These are phyloP conservation scores for Rallus crepitans DNA, from an alignment of 2,797 vertebrate species.

Conservation along the genomic window DNA sequence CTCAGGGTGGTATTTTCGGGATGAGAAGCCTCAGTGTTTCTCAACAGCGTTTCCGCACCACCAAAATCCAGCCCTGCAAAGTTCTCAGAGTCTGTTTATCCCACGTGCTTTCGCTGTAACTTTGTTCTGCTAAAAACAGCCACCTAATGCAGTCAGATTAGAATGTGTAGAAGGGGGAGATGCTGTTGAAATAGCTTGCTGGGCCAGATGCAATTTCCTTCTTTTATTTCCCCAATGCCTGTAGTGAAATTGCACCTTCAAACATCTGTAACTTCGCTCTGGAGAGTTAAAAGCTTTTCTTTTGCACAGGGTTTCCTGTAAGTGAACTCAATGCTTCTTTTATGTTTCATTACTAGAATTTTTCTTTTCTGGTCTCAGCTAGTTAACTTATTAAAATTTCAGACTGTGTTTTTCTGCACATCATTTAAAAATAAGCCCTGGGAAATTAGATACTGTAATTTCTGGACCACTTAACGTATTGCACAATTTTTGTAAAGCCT, in stretches of 20 bases:
- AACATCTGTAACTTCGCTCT: neutral
- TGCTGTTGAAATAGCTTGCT: neutral
- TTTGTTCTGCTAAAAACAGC: neutral
- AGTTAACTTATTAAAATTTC: neutral
- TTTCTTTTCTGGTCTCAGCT: neutral
- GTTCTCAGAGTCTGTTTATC: neutral
- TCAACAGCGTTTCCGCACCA: neutral
- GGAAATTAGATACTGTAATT: neutral
- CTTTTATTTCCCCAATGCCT: rapidly evolving
- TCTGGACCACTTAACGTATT: neutral
- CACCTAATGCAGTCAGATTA: neutral
- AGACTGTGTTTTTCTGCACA: neutral
- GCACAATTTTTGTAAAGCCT: neutral
- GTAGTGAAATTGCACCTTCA: neutral
- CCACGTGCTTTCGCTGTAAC: neutral
- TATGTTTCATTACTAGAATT: neutral
- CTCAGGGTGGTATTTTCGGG: neutral
- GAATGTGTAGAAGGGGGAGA: neutral
- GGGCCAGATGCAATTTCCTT: neutral
- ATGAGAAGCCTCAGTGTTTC: neutral
- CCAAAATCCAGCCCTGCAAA: neutral
- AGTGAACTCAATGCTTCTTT: neutral
- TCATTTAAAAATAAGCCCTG: neutral
- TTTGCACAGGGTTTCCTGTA: neutral
- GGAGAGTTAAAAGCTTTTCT: neutral